Evolutionary conservation across 2,797 vertebrate genomes (phyloP), one percentile per base, ranked within the genome.

Genomic region (Phyllotis vaccarum): DNA sequence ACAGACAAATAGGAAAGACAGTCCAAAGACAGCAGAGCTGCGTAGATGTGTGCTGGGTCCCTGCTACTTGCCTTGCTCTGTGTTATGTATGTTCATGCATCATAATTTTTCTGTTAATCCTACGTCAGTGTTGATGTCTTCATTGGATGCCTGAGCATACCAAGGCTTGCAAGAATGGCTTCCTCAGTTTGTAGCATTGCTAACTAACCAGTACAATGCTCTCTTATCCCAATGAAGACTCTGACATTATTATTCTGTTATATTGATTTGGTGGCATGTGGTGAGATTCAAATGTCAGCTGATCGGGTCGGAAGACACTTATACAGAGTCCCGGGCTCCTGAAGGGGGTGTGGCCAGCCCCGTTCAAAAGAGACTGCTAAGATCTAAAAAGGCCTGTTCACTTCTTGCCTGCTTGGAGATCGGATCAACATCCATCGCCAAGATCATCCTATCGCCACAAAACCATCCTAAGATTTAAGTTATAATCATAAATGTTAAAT

Each of bases 1-100:
- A 1, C 5, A 19, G 13, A 10, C 11, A 31, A 43, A 21, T 0
- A 21, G 76, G 29, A 88, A 88, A 79, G 74, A n/a, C n/a, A n/a
- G n/a, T n/a, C n/a, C n/a, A n/a, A n/a, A n/a, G n/a, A 31, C 49
- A 37, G 2, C 5, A 88, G n/a, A 31, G 60, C 9, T 17, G 22
- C 10, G 24, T 0, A 54, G 74, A 43, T 43, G 2, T 46, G 6
- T 10, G 43, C 11, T 70, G 78, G 27, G 31, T 40, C 56, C 22
- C 72, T 19, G 2, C 54, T 10, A 6, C 56, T 7, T 12, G 40
- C 27, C 17, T 0, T 3, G 31, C 43, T 68, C 22, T 37, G 40
- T 17, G 68, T 17, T 70, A 3, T 17, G 83, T 8, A 3, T 89
- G 74, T 74, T 52, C 56, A 70, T 14, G 46, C 24, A 13, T 1